Evolutionary conservation across 2,888 invertebrate species (phyloP).

Genomic region (Drosophila engyochracea): DNA sequence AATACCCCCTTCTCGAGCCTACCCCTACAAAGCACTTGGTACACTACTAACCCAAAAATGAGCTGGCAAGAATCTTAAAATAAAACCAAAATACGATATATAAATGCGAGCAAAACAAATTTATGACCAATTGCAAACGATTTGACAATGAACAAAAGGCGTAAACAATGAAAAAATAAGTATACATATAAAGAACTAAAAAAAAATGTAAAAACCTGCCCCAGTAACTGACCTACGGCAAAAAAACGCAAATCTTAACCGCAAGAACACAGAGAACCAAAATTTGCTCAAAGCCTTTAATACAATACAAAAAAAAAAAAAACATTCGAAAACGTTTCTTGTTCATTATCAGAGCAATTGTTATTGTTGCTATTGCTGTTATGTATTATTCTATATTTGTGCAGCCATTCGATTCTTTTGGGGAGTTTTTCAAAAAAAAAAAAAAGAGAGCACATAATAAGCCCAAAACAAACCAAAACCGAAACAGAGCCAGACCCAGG

Average conservation of each 20-base stretch:
- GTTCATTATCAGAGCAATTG: conserved; percentile 72
- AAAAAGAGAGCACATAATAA: conserved; percentile 45
- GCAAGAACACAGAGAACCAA: conserved; percentile 42
- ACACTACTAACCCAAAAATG: conserved; percentile 44
- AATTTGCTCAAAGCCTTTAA: conserved; percentile 44
- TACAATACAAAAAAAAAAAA: conserved; percentile 38
- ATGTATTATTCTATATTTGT: conserved; percentile 61
- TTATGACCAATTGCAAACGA: conserved; percentile 70
- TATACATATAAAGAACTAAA: conserved; percentile 18
- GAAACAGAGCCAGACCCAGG: conserved; percentile 33
- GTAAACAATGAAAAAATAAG: conserved; percentile 28
- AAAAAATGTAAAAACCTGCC: conserved; percentile 57
- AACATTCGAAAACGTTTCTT: conserved; percentile 48
- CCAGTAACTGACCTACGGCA: conserved; percentile 71
- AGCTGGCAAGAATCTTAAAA: conserved; percentile 11
- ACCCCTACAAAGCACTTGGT: conserved; percentile 3
- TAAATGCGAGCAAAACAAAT: conserved; percentile 30
- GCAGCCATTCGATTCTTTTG: conserved; percentile 68
- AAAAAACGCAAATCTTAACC: conserved; percentile 69
- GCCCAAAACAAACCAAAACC: conserved; percentile 53
- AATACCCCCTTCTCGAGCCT: too few species aligned
- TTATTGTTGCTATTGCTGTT: conserved; percentile 39
- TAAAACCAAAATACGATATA: conserved; percentile 12
- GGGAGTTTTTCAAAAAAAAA: conserved; percentile 5
- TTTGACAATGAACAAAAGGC: conserved; percentile 55